Conservation (phyloP, 2,113 vertebrate genomes). For the Columba janthina region DNA sequence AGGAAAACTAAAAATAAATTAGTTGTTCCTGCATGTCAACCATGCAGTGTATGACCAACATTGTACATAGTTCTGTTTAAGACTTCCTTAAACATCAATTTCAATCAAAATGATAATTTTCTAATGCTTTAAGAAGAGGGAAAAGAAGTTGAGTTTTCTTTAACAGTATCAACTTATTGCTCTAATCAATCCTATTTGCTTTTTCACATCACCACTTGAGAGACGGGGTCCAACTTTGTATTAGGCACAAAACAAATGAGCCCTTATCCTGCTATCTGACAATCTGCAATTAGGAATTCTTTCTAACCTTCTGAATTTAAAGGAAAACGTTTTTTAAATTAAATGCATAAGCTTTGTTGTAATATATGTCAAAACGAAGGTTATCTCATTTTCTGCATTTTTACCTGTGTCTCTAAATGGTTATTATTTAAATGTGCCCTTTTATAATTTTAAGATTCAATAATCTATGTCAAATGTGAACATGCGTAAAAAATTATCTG, state of each 20-base stretch:
- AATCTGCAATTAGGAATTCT: background rate
- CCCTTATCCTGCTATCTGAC: background rate
- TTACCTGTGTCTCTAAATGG: background rate
- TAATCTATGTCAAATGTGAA: background rate
- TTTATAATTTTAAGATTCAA: background rate
- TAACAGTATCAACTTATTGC: background rate
- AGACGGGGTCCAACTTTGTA: background rate
- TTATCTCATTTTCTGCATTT: background rate
- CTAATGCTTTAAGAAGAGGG: background rate
- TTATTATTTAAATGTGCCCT: background rate
- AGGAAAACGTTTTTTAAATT: background rate
- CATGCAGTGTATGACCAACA: fast-evolving
- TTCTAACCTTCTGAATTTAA: background rate
- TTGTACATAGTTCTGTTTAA: background rate
- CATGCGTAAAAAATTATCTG: background rate
- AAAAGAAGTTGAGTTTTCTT: background rate
- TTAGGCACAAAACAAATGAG: background rate
- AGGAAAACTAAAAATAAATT: background rate
- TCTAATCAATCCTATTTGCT: background rate
- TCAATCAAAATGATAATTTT: background rate
- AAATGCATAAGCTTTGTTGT: background rate
- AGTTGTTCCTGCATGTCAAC: background rate
- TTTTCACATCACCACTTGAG: background rate
- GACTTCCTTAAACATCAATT: background rate
- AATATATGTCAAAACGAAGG: background rate